Base-by-base conservation (phyloP, 2,888 invertebrate genomes). In the Acronicta alni region DNA sequence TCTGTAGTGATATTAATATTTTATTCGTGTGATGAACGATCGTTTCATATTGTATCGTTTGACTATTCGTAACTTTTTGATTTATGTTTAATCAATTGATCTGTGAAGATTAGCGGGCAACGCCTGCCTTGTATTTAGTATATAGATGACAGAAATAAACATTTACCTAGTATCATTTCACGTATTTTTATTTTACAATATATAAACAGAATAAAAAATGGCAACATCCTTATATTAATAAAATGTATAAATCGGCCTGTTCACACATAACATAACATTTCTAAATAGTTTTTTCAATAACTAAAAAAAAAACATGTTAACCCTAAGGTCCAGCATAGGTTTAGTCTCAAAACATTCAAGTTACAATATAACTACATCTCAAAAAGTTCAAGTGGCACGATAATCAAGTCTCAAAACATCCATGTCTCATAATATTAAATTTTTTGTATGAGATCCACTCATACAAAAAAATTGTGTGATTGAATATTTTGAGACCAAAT, bases 71-170 rank as follows among this genome's bases (percentile, higher is more conserved):
- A 75, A 70, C 64, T 67, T 67, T 35, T 57, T 68, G 35, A 55
- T 72, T 73, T 82, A 53, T 78, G 79, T 82, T 84, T 81, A 81
- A 86, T 75, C 62, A 84, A 74, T 83, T 84, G 86, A 88, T 89
- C 87, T 91, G 89, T 88, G 88, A 87, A 79, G 80, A 74, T 83
- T 78, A 57, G 85, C 88, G 81, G 90, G 85, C 74, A 55, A 72
- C 59, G 83, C 82, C 86, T 81, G 87, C 78, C 80, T 83, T 89
- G 86, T 90, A 88, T 85, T 89, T 92, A 92, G 89, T 81, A 88
- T 92, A 91, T 92, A 91, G 87, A 87, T 82, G 79, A 89, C 88
- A 88, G 82, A 75, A 92, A 91, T 93, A 93, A 92, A 93, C 85
- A 87, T 90, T 92, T 90, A 92, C 87, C 89, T 93, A 93, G 93